Evolutionary conservation across 2,888 invertebrate species (phyloP).

Genomic region (Sphaeridia pumilis): DNA sequence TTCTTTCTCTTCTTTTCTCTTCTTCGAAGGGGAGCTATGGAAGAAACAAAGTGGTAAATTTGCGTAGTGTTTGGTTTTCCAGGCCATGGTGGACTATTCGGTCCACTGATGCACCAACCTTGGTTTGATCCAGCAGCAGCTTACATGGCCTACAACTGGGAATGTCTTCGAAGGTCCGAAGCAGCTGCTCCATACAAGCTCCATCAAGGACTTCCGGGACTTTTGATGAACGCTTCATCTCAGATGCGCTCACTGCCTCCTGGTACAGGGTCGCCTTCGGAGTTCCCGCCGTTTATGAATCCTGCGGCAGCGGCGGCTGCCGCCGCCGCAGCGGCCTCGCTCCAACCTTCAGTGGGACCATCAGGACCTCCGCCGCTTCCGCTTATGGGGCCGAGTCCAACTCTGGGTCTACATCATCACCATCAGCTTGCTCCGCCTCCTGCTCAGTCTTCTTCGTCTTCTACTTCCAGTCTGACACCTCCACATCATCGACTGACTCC

Average conservation of each 20-base stretch:
- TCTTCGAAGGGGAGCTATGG: neutral
- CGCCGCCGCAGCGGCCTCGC: constrained; percentile 15
- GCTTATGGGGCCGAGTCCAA: too few species aligned
- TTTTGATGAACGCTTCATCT: constrained; percentile 1
- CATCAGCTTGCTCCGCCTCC: neutral
- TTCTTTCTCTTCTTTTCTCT: neutral
- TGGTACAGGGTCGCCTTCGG: neutral
- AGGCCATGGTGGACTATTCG: constrained; percentile 55
- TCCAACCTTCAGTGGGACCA: neutral
- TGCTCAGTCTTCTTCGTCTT: constrained; percentile 6
- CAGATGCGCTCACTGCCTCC: constrained; percentile 3
- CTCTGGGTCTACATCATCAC: neutral
- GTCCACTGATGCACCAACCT: constrained; percentile 59
- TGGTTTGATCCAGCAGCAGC: constrained; percentile 67
- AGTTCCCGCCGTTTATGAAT: neutral
- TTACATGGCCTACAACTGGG: constrained; percentile 62
- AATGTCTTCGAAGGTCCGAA: constrained; percentile 54
- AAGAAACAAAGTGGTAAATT: neutral
- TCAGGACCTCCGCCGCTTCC: neutral
- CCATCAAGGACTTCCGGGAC: constrained; percentile 6
- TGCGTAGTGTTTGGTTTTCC: constrained; percentile 34
- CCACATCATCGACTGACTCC: constrained; percentile 5
- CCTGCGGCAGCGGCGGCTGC: constrained; percentile 18
- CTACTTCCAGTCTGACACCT: constrained; percentile 11
- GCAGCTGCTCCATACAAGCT: constrained; percentile 21